Conservation (phyloP, 2,113 vertebrate species). For the Riparia riparia region DNA sequence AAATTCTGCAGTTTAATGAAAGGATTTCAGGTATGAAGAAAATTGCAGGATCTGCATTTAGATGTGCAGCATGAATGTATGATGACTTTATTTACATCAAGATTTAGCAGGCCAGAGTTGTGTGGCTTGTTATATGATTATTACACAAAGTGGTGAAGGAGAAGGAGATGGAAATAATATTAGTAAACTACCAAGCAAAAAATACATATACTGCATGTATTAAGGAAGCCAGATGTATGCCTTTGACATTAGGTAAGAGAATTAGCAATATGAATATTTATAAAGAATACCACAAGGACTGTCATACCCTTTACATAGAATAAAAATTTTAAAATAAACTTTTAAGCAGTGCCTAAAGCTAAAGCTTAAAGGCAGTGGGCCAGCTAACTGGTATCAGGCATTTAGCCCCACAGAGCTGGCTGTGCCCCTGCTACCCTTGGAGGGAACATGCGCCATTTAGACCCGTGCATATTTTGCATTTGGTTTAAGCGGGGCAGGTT, state of each 20-base stretch:
- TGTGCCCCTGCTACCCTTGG: neutral
- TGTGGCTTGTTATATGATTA: neutral
- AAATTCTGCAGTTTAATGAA: neutral
- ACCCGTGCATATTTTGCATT: neutral
- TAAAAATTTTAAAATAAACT: constrained; percentile 6
- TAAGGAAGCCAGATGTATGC: constrained; percentile 8
- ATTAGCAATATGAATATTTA: constrained; percentile 26
- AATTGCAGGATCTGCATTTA: neutral
- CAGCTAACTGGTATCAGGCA: neutral
- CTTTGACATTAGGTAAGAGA: constrained; percentile 30
- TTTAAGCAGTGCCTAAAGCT: neutral
- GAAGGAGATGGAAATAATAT: neutral
- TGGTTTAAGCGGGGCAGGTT: neutral
- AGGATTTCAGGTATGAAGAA: neutral
- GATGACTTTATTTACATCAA: neutral
- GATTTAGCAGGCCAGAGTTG: neutral
- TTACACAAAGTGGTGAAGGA: neutral
- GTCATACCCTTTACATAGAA: neutral
- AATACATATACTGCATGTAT: neutral
- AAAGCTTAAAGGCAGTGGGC: neutral
- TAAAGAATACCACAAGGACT: neutral
- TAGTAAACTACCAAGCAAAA: neutral
- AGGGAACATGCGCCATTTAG: neutral
- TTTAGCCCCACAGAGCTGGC: neutral
- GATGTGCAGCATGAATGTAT: neutral